Evolutionary conservation across 2,113 vertebrate species (phyloP), one percentile per base, ranked within the genome.

Genomic region (Acinonyx jubatus): DNA sequence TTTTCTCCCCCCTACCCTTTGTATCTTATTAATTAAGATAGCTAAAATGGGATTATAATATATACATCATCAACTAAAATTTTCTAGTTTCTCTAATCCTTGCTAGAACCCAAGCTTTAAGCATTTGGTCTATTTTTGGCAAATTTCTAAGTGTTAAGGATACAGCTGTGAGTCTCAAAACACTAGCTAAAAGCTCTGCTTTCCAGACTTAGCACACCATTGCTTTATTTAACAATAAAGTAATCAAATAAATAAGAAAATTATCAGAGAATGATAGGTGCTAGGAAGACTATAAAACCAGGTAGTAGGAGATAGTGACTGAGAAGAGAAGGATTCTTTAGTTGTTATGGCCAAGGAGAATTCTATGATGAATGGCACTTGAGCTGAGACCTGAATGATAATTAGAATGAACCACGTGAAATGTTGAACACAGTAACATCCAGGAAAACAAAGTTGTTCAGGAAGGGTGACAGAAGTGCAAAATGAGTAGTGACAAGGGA

Each of bases 401-500:
- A 66, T 71, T 29, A 55, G 41, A 36, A 9, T 15, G 18, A 55
- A 69, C 31, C 31, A 31, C 16, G 0, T 69, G 21, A 79, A 61
- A 73, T 61, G 31, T 31, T 41, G 50, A 79, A 48, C 8, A 61
- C 19, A 41, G 25, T 33, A 10, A 79, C 45, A 65, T 18, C 1
- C 7, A 78, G 25, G 57, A 74, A 83, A 63, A 45, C 29, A 48
- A 92, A 71, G 2, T 19, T 57, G 16, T 68, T 91, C 31, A 73
- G 18, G 29, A 6, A 83, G 10, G 4, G 0, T 38, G 5, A 36
- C 9, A 2, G 3, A 38, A 74, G 10, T 45, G 3, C 1, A 33
- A 71, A 86, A 92, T 41, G 1, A 85, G 3, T 50, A 27, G 7
- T 65, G 25, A 11, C 15, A 61, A 87, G 14, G 13, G 14, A 6